phyloP scores from a whole-genome alignment of 1,140 invertebrate species.

The Sinonovacula constricta region DNA sequence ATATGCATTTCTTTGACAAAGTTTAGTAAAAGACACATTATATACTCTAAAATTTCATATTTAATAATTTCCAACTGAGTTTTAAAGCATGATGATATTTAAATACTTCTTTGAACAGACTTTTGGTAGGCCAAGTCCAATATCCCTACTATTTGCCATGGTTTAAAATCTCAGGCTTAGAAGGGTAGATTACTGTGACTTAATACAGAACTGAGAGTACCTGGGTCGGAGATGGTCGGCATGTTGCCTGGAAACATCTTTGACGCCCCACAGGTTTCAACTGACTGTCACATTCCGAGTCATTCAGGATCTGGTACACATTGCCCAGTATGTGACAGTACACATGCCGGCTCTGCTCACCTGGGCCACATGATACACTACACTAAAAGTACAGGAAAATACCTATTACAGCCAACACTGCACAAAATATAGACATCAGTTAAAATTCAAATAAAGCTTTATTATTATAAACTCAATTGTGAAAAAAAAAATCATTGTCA shows the following conservation, averaged over 20 bases:
- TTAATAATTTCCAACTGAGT: too few species aligned
- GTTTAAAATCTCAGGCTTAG: too few species aligned
- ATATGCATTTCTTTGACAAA: too few species aligned
- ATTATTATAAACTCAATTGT: background rate
- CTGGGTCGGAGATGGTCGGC: too few species aligned
- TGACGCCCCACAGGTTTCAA: background rate
- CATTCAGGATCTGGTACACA: background rate
- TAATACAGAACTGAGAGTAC: too few species aligned
- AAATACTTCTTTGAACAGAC: too few species aligned
- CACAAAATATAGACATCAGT: background rate
- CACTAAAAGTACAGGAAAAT: slow-evolving; percentile 8
- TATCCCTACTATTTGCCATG: too few species aligned
- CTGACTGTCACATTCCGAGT: background rate
- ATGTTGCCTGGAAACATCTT: slow-evolving; percentile 7
- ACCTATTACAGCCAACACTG: background rate
- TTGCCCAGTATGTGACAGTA: background rate
- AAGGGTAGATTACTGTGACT: too few species aligned
- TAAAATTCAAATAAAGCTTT: background rate
- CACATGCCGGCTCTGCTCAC: slow-evolving; percentile 6
- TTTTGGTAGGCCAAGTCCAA: too few species aligned
- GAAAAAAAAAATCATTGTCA: background rate
- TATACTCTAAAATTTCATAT: too few species aligned
- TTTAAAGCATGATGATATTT: too few species aligned
- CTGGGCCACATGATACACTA: slow-evolving; percentile 41
- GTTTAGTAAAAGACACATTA: too few species aligned